Evolutionary conservation across 53 echinoderm and acorn worm species (phyloP).

Genomic region (Antedon mediterranea): DNA sequence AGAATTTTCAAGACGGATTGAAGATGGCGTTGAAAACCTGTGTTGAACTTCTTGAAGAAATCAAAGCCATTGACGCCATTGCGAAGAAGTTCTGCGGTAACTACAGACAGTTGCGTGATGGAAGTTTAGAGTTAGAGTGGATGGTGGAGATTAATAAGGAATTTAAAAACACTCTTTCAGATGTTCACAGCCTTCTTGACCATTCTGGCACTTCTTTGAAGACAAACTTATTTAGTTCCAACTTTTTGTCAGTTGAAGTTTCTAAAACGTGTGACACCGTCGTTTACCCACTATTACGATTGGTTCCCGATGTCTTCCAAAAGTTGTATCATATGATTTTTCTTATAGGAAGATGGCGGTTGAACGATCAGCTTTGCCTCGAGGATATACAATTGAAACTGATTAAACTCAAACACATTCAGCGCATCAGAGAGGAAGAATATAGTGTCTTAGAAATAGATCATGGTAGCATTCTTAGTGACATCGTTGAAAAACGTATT

Average conservation of each 20-base stretch:
- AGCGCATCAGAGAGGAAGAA: conserved; percentile 75
- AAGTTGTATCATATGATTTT: conserved; percentile 71
- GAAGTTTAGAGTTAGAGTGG: conserved; percentile 85
- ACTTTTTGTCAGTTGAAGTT: conserved; percentile 83
- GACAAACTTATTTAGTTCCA: conserved; percentile 55
- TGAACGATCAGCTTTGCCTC: conserved; percentile 81
- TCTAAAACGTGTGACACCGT: conserved; percentile 76
- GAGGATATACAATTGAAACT: conserved; percentile 83
- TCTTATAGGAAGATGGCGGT: conserved; percentile 75
- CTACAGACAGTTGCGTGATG: conserved; percentile 70
- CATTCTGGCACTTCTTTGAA: conserved; percentile 48
- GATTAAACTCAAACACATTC: conserved; percentile 65
- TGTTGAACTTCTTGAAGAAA: conserved; percentile 55
- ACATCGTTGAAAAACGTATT: conserved; percentile 67
- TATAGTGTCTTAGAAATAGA: conserved; percentile 69
- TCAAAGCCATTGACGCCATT: conserved; percentile 41
- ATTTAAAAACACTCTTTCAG: conserved; percentile 49
- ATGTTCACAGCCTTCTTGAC: conserved; percentile 34
- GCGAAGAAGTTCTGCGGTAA: conserved; percentile 76
- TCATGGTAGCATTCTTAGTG: conserved; percentile 53
- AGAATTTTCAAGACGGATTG: too few relatives aligned
- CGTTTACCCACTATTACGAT: conserved; percentile 54
- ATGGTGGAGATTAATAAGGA: conserved; percentile 64
- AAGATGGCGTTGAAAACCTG: conserved; percentile 36
- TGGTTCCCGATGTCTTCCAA: conserved; percentile 86